Percentiles rank a stretch among this genome's conserved stretches.
Conservation (phyloP, 2,113 vertebrate species). For the Psittacus erithacus region DNA sequence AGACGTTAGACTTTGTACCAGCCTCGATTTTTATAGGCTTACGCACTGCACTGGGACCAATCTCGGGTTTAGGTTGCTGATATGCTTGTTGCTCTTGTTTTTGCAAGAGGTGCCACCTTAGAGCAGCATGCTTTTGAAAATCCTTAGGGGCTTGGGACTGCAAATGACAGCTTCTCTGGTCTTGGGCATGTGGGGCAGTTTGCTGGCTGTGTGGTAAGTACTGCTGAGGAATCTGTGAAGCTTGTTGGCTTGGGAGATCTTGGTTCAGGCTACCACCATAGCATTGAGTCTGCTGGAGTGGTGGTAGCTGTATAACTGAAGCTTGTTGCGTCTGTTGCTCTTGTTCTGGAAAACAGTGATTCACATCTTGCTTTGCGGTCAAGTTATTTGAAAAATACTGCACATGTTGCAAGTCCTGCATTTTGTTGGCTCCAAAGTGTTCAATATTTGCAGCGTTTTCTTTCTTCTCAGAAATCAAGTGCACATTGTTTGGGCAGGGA, state of each 20-base stretch:
- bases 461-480: slow-evolving; percentile 69
- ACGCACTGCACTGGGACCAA: slow-evolving; percentile 59
- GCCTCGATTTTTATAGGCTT: slow-evolving; percentile 85
- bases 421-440: slow-evolving; percentile 57
- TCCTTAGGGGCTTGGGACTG: slow-evolving; percentile 78
- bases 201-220: slow-evolving; percentile 74
- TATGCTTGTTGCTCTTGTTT: slow-evolving; percentile 85
- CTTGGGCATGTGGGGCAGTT: slow-evolving; percentile 70
- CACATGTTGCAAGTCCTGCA: slow-evolving; percentile 67
- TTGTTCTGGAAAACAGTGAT: slow-evolving; percentile 75
- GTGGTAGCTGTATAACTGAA: slow-evolving; percentile 35
- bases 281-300: slow-evolving; percentile 69
- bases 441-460: slow-evolving; percentile 18
- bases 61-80: slow-evolving; percentile 69
- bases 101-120: slow-evolving; percentile 89
- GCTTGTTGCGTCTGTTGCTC: slow-evolving; percentile 64
- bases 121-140: slow-evolving; percentile 86
- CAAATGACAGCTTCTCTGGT: slow-evolving; percentile 58
- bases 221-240: slow-evolving; percentile 60
- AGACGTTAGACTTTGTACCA: slow-evolving; percentile 73
- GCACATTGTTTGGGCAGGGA: slow-evolving; percentile 66
- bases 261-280: slow-evolving; percentile 53
- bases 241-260: slow-evolving; percentile 36
- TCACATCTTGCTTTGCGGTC: slow-evolving; percentile 77
- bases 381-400: slow-evolving; percentile 78